A percentile compares a stretch with the other conserved stretches of the same genome.
phyloP scores from a whole-genome alignment of 2,888 invertebrate genomes.

The Trissolcus brochymenae region DNA sequence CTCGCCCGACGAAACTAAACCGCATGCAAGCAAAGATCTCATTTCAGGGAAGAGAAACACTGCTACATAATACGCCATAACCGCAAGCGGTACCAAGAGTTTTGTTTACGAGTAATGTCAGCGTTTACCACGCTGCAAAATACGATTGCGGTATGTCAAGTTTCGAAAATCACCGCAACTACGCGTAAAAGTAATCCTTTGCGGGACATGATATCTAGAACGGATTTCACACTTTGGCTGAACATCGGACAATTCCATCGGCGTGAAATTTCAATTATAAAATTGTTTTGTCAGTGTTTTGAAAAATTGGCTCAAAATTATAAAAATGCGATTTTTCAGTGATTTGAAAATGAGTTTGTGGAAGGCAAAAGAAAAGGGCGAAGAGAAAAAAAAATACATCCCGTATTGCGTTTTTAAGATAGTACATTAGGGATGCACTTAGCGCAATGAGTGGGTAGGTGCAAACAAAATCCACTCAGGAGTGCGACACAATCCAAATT shows the following conservation, averaged over 20 bases:
- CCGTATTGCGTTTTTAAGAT: constrained; percentile 18
- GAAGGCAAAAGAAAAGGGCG: not conserved
- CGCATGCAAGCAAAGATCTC: constrained; percentile 56
- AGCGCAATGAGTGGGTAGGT: constrained; percentile 72
- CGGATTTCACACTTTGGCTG: too few relatives aligned
- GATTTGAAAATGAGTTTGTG: not conserved
- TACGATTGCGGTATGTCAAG: constrained; percentile 46
- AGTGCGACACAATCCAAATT: constrained; percentile 71
- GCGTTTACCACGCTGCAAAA: constrained; percentile 57
- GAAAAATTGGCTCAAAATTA: not conserved
- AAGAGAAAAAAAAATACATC: not conserved
- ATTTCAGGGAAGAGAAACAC: constrained; percentile 34
- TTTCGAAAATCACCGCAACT: constrained; percentile 39
- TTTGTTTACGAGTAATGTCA: constrained; percentile 58
- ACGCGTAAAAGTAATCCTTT: constrained; percentile 20
- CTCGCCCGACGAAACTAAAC: constrained; percentile 35
- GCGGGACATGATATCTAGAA: constrained; percentile 1
- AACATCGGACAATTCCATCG: too few relatives aligned
- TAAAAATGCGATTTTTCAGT: not conserved
- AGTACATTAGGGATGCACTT: constrained; percentile 70
- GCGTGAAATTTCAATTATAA: too few relatives aligned
- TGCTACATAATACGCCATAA: constrained; percentile 51
- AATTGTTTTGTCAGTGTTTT: too few relatives aligned
- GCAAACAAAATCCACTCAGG: constrained; percentile 72
- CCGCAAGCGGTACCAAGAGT: constrained; percentile 52